A percentile compares a stretch with the other conserved stretches of the same genome.
Evolutionary conservation across 2,888 invertebrate species (phyloP).

Genomic region (Labia minor): DNA sequence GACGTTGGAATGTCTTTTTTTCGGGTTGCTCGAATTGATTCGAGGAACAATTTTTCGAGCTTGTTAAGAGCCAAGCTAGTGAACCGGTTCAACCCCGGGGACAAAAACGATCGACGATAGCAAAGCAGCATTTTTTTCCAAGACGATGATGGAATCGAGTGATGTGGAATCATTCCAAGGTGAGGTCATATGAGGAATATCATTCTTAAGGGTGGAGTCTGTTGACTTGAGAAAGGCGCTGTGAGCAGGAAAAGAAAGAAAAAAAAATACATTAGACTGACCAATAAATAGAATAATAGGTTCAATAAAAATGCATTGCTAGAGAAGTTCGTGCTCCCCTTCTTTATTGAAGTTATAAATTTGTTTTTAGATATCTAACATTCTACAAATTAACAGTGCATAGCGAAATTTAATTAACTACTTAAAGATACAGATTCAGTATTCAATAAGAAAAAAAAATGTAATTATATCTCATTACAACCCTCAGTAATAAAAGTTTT

Average conservation of each 20-base stretch:
- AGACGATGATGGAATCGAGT: neutral
- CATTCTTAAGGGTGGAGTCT: slow-evolving; percentile 13
- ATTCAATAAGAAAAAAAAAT: neutral
- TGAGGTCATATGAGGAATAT: neutral
- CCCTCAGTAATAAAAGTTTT: too few relatives aligned
- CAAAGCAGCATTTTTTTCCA: neutral
- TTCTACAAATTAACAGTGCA: slow-evolving; percentile 13
- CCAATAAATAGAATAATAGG: neutral
- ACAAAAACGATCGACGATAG: slow-evolving; percentile 3
- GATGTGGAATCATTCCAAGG: neutral
- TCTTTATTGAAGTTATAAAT: neutral
- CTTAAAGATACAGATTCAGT: neutral
- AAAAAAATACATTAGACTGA: neutral
- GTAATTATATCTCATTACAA: too few relatives aligned
- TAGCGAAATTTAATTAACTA: slow-evolving; percentile 2
- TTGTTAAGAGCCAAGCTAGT: neutral
- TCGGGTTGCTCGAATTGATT: slow-evolving; percentile 5
- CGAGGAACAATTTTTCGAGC: slow-evolving; percentile 7
- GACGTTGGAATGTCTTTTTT: neutral
- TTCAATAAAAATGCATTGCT: neutral
- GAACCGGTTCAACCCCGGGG: slow-evolving; percentile 2
- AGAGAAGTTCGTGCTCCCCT: neutral
- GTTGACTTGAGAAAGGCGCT: neutral
- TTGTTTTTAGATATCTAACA: neutral
- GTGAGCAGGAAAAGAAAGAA: neutral